phyloP scores from a whole-genome alignment of 2,113 vertebrate genomes.

The Phalacrocorax brasilianus region DNA sequence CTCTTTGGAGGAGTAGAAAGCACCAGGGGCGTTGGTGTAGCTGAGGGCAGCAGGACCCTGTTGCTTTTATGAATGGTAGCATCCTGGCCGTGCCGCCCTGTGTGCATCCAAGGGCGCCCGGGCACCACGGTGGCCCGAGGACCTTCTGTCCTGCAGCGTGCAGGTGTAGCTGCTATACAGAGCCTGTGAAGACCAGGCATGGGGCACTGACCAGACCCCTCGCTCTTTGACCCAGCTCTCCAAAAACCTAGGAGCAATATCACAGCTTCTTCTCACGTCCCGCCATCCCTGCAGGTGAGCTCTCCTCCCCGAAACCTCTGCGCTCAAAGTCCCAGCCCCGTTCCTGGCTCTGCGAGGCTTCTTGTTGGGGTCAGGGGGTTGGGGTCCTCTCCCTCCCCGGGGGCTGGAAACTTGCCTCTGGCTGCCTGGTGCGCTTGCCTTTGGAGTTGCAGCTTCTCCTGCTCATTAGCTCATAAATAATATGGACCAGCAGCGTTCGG shows the following conservation, averaged over 20 bases:
- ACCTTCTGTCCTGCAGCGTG: rapidly evolving
- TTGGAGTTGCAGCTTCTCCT: not conserved
- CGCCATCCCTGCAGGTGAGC: rapidly evolving
- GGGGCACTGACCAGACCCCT: rapidly evolving
- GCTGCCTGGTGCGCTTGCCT: not conserved
- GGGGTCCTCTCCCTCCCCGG: not conserved
- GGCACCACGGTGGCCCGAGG: rapidly evolving
- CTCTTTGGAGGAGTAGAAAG: not conserved
- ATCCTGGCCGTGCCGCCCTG: rapidly evolving
- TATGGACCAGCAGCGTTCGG: conserved; percentile 30
- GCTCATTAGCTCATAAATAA: conserved; percentile 47
- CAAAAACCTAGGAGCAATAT: not conserved
- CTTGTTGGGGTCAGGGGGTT: not conserved
- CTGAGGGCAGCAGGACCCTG: not conserved
- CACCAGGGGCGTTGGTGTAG: not conserved
- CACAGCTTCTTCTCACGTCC: not conserved
- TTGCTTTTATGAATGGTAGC: not conserved
- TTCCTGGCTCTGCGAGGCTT: not conserved
- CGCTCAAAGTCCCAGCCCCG: rapidly evolving
- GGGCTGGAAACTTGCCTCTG: not conserved
- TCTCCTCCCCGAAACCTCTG: not conserved
- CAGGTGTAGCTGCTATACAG: not conserved
- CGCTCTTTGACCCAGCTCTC: not conserved
- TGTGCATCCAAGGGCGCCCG: rapidly evolving
- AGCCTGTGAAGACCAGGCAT: rapidly evolving